Base-by-base conservation (phyloP, 2,888 invertebrate genomes). In the Lapara coniferarum region DNA sequence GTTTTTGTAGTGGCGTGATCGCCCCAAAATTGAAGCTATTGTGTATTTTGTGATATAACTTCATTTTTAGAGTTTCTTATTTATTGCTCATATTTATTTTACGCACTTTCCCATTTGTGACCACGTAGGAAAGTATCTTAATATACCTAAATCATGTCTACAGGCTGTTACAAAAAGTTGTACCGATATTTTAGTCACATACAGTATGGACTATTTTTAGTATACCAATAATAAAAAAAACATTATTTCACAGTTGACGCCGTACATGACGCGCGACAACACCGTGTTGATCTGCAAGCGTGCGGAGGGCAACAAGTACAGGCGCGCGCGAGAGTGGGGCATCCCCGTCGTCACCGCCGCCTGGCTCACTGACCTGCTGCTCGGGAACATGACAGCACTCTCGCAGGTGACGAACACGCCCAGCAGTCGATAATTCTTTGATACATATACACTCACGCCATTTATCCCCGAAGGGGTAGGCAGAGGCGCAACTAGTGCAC, bases 321-420 rank as follows among this genome's bases (percentile, higher is more conserved):
- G 96, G 73, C 97, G 97, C 78, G 99, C 99, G 0, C 95, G 97
- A 66, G 98, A 99, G 85, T 98, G 98, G 98, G 96, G 96, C 79
- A 96, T 97, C 55, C 97, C 98, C 0, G 96, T 98, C 1, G 98
- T 99, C 0, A 99, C 98, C 84, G 96, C 97, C 0, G 96, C 97
- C 77, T 99, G 99, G 99, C 92, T 99, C 74, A 98, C 97, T 52
- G 99, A 99, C 87, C 95, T 99, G 68, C 95, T 98, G 84, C 96
- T 98, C 70, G 99, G 99, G 0, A 97, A 98, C 87, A 96, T 97
- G 87, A 96, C 96, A 73, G 97, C 97, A 0, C 91, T 98, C 56
- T 96, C 96, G 72, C 97, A 97, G 88, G 95, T 92, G 71, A 70
- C 8, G 5, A 30, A 8, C 4, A 37, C 37, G 37, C 2, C 6